phyloP scores from a whole-genome alignment of 1,140 invertebrate genomes.

The Drosophila seguyi region DNA sequence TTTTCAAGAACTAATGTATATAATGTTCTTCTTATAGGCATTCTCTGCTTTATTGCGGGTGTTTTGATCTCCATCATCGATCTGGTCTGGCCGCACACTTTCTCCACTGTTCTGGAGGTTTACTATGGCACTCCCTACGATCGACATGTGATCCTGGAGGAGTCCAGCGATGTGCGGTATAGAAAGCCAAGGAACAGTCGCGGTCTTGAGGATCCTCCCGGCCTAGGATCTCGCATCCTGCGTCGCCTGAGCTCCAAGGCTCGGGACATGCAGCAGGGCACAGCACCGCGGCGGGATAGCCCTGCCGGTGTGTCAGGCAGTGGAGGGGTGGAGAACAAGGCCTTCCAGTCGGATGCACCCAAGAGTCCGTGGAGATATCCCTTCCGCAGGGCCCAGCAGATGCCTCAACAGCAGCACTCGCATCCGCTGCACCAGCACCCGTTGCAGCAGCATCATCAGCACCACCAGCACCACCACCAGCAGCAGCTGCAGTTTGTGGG shows the following conservation, averaged over 20 bases:
- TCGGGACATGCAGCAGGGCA: conserved; percentile 78
- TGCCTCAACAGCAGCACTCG: conserved; percentile 32
- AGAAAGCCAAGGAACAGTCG: conserved; percentile 87
- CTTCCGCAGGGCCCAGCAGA: conserved; percentile 82
- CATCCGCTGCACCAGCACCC: conserved; percentile 38
- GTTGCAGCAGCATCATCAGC: conserved; percentile 46
- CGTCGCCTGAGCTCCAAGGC: conserved; percentile 88
- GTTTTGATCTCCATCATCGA: conserved; percentile 92
- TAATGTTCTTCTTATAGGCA: conserved; percentile 85
- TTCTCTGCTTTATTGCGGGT: conserved; percentile 90
- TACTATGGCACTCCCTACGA: conserved; percentile 98
- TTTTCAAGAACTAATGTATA: not conserved
- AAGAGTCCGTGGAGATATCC: conserved; percentile 88
- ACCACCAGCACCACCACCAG: conserved; percentile 67
- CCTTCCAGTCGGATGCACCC: conserved; percentile 87
- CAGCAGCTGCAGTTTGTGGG: conserved; percentile 73
- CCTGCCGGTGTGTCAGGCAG: conserved; percentile 67
- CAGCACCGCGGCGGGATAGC: conserved; percentile 53
- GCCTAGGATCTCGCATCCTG: conserved; percentile 88
- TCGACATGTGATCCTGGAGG: conserved; percentile 95
- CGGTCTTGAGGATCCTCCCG: conserved; percentile 87
- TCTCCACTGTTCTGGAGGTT: conserved; percentile 96
- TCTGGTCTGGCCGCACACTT: conserved; percentile 94
- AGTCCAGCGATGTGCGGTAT: conserved; percentile 92
- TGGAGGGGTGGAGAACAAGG: conserved; percentile 86